A percentile compares a stretch with the other conserved stretches of the same genome.
These are phyloP conservation scores for Condylura cristata DNA, from an alignment of 2,113 vertebrate species.

Conservation along the genomic window DNA sequence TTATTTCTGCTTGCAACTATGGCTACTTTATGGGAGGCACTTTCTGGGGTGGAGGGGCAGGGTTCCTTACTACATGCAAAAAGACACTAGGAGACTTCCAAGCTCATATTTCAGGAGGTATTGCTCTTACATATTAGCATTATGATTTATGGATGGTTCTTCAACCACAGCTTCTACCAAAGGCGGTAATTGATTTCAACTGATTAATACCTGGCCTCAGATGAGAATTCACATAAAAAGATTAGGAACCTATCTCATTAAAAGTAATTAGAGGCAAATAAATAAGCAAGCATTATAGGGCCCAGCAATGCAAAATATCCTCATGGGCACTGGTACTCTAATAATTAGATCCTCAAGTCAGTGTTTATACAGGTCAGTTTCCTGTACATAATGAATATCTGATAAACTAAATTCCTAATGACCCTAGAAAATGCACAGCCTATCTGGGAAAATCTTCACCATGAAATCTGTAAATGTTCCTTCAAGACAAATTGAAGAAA, in stretches of 20 bases:
- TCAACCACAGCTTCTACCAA: background rate
- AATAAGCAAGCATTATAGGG: accelerated
- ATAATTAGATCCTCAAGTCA: background rate
- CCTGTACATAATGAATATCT: background rate
- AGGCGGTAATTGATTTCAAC: background rate
- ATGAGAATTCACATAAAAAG: background rate
- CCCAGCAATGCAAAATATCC: background rate
- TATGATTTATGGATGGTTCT: background rate
- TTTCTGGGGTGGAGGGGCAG: background rate
- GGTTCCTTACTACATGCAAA: background rate
- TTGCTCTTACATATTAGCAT: background rate
- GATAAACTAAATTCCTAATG: background rate
- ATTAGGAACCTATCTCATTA: background rate
- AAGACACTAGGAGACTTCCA: background rate
- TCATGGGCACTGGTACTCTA: background rate
- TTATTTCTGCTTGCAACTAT: background rate
- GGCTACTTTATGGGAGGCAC: background rate
- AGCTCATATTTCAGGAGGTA: background rate
- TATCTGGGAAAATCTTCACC: background rate
- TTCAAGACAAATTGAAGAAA: background rate
- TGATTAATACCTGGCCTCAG: too few relatives aligned
- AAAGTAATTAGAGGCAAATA: background rate
- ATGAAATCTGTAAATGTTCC: background rate
- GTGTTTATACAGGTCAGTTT: background rate
- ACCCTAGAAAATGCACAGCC: background rate